Evolutionary conservation across 2,888 invertebrate genomes (phyloP), one percentile per base, ranked within the genome.

Genomic region (Gryllus longicercus): DNA sequence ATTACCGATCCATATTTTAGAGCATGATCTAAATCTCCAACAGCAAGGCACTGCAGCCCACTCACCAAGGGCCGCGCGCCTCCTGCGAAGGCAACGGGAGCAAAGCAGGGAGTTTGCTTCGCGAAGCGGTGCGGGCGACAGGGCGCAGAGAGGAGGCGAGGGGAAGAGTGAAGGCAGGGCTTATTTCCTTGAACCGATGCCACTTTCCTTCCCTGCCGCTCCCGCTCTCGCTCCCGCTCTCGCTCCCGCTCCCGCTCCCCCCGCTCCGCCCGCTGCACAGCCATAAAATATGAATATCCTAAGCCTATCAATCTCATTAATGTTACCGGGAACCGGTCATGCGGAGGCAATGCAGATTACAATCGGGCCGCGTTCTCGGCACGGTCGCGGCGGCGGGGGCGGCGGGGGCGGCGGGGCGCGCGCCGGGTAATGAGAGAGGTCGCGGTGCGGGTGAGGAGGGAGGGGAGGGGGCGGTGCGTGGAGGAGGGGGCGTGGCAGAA

Each of bases 311-410:
- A 82, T 82, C 82, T 82, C 82, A 81, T 82, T 82, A 82, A 82
- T 82, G 82, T 81, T 81, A 77, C 79, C 63, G 77, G 81, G 76
- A 81, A 79, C 76, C 82, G 82, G 81, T 81, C 81, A 82, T 82
- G 82, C 82, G 78, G 78, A 80, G 89, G 89, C 89, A 88, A 18
- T 89, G 88, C 88, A 88, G 87, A 80, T 78, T 77, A 78, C 81
- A 77, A 77, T 80, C 81, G 74, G 78, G 79, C 80, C 85, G 86
- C 87, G 63, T 18, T 18, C 63, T 18, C 14, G 82, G 78, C 50
- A 82, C 83, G 81, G 80, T 82, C 78, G 79, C 82, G 83, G 82
- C 79, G 80, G 84, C 83, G 84, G 82, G 82, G 74, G 82, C 74
- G 82, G 51, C 82, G 81, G 81, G 80, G 83, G 82, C 83, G 50